Base-by-base conservation (phyloP, 2,888 invertebrate species). In the Syritta pipiens region DNA sequence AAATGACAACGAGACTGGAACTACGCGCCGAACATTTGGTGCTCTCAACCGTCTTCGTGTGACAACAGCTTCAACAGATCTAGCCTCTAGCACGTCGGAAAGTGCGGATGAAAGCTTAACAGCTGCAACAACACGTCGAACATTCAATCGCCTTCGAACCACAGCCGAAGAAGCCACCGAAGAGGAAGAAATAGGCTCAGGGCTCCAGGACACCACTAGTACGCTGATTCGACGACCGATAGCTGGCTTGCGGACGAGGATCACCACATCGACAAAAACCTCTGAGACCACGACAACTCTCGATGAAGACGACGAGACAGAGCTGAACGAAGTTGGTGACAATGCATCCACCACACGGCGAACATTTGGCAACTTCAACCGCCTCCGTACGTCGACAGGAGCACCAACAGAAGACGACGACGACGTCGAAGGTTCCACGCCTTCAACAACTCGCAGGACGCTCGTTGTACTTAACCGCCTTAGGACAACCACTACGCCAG, bases 11-110 rank as follows among this genome's bases (percentile, higher is more conserved):
- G 42, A 7, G 30, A 9, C 35, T 4, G n/a, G 57, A 22, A 44
- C 48, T 6, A 49, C 63, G 5, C 51, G 76, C 0, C 57, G 82
- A n/a, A 82, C 82, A 79, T 35, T 37, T 35, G 3, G 1, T 7
- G 53, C 12, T 1, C 81, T 84, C 40, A 69, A 69, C 10, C 83
- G 83, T 1, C 81, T 77, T 32, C 69, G 81, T 9, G 79, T 82
- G 9, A 51, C 55, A 10, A 60, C 40, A 0, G 37, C 37, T 7
- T 19, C 32, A 17, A 48, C 49, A 9, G 17, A 7, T 17, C 12
- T 10, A 14, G 4, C 30, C 1, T 40, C 55, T 3, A 26, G 30
- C 4, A 37, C 49, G 3, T 60, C 69, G 12, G 57, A 24, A 10
- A 35, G 12, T 10, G 7, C 37, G 32, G 55, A 76, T 9, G 35